Base-by-base conservation (phyloP, 2,113 vertebrate species). In the Syngnathoides biaculeatus region DNA sequence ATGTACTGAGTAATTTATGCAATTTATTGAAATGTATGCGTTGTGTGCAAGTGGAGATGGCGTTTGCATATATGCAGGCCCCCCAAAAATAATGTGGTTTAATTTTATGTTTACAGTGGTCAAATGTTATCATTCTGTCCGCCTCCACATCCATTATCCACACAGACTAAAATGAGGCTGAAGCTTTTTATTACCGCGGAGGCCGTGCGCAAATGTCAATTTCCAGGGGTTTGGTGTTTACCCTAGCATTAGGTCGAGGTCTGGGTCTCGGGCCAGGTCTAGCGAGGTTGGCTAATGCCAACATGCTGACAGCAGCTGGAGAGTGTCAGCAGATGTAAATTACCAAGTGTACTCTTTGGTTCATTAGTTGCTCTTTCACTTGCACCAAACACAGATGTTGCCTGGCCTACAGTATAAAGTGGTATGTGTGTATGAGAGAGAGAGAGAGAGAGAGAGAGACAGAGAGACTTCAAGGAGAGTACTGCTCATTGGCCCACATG, bases 251-350 rank as follows among this genome's bases (percentile, higher is more conserved):
- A 76, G 85, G 83, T 83, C 71, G 68, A 38, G 70, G 79, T 62
- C 39, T 62, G 14, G n/a, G 38, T 61, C 58, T 40, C 35, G 82
- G 84, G 80, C 73, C 69, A 35, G 69, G 80, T 84, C 75, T 75
- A 40, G 62, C 68, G 63, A 77, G 78, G 83, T 57, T 72, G 22
- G 53, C 7, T 39, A 55, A 74, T 80, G 86, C 86, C 79, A 61
- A 83, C 70, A 77, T 84, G 78, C 79, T 85, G 88, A 86, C 86
- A 86, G 83, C 79, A 84, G 84, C 86, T 89, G 83, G 72, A 81
- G 79, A 89, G 82, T 74, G 69, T 83, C 83, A 90, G 85, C 89
- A 91, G 90, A 92, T 91, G 91, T 86, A 86, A 82, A 86, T 91
- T 92, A 89, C 92, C 90, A 81, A 86, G 70, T 55, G 17, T 84